Evolutionary conservation across 2,797 vertebrate species (phyloP), one percentile per base, ranked within the genome.

Genomic region (Cichlasoma orientale): DNA sequence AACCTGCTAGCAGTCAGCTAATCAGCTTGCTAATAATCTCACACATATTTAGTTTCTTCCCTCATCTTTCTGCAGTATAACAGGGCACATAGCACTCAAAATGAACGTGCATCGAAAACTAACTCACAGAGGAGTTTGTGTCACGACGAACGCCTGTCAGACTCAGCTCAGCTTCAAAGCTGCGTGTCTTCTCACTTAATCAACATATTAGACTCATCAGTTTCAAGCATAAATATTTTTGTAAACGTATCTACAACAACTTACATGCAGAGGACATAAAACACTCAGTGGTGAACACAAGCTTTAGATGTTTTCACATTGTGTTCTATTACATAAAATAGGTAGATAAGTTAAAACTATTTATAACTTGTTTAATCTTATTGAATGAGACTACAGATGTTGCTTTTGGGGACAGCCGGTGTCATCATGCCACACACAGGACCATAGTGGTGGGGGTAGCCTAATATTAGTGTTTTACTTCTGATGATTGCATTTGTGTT

Each of bases 71-170:
- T 41, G 13, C 23, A 23, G 36, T 9, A 0, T 41, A 23, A 41
- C 36, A 41, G n/a, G 38, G 36, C 36, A 23, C 7, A 4, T 12
- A 21, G 31, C 19, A 59, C 31, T 27, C 25, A 27, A 57, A 29
- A 29, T 56, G 25, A 56, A 29, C 16, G 9, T 56, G 55, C 8
- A 56, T 16, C 0, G 33, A 27, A 27, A 27, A 12, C 0, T 3
- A 25, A 14, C 12, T 55, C 53, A 7, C 56, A 57, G 18, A 57
- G 18, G 19, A n/a, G 29, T 57, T 31, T 31, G n/a, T 0, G 0
- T 58, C 33, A n/a, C 12, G 19, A 11, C 1, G 11, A 41, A 41
- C 14, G 2, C 38, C 12, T 41, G 4, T 44, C 41, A 3, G 3
- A 57, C 29, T 57, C 14, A 0, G 56, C 56, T 58, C 29, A 12